phyloP scores from a whole-genome alignment of 2,797 vertebrate species.

The Mergus octosetaceus region DNA sequence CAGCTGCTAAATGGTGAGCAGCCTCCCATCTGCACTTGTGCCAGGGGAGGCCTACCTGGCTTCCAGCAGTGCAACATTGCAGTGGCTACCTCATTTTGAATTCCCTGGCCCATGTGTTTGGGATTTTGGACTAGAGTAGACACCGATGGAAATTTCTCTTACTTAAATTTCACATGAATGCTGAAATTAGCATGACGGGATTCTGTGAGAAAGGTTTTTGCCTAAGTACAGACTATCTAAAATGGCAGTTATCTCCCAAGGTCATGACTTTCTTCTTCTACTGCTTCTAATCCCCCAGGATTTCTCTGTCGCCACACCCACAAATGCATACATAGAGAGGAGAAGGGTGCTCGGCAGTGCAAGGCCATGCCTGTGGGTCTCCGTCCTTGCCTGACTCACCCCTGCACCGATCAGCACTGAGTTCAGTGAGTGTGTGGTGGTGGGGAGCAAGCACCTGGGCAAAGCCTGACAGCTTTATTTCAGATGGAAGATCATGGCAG shows the following conservation, averaged over 20 bases:
- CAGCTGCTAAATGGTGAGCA: fast-evolving
- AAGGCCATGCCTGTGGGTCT: background rate
- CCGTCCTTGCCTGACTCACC: background rate
- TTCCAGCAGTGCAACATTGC: background rate
- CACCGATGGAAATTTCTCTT: background rate
- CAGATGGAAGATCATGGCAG: background rate
- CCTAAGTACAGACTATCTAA: background rate
- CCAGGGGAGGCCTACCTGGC: background rate
- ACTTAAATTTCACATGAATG: background rate
- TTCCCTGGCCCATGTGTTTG: fast-evolving
- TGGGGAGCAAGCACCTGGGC: background rate
- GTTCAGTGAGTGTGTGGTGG: fast-evolving
- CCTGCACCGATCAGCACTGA: fast-evolving
- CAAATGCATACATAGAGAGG: background rate
- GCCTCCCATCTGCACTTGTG: fast-evolving
- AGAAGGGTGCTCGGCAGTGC: background rate
- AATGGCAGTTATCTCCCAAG: background rate
- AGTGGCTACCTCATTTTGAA: background rate
- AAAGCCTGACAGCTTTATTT: background rate
- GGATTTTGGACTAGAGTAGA: background rate
- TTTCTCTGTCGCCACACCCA: background rate
- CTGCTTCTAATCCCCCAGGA: background rate
- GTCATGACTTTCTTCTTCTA: background rate
- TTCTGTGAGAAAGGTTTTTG: background rate
- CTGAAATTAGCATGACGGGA: background rate